phyloP scores from a whole-genome alignment of 2,797 vertebrate species.

The Pseudomugil gertrudae region DNA sequence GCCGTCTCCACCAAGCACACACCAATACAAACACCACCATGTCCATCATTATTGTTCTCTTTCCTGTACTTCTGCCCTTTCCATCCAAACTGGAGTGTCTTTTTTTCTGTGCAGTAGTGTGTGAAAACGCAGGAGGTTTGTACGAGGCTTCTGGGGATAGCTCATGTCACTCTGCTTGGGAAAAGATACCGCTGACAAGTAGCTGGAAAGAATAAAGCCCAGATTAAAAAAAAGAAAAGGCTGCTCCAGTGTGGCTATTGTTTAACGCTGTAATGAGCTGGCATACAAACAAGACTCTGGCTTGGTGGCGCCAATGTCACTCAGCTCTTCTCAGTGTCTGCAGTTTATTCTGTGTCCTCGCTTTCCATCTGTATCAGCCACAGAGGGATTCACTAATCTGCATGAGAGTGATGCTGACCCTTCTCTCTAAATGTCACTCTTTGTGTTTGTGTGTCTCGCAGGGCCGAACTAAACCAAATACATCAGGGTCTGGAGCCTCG shows the following conservation, averaged over 20 bases:
- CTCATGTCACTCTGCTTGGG: conserved; percentile 56
- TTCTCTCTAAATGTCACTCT: conserved; percentile 71
- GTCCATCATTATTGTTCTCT: conserved; percentile 42
- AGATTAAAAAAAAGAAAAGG: conserved; percentile 31
- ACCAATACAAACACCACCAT: conserved; percentile 16
- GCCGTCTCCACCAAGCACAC: conserved; percentile 32
- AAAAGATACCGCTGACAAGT: conserved; percentile 61
- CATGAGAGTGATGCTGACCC: conserved; percentile 58
- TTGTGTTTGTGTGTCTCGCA: conserved; percentile 53
- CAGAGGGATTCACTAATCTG: conserved; percentile 63
- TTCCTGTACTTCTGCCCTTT: conserved; percentile 23
- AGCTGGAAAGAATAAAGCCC: conserved; percentile 34
- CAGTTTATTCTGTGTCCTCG: conserved; percentile 35
- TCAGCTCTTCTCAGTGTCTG: conserved; percentile 36
- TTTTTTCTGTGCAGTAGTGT: conserved; percentile 48
- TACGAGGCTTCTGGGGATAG: conserved; percentile 50
- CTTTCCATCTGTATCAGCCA: conserved; percentile 31
- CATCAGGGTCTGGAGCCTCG: conserved; percentile 32
- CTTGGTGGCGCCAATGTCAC: conserved; percentile 38
- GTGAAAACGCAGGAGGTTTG: conserved; percentile 46
- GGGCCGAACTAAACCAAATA: conserved; percentile 49
- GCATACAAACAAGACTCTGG: conserved; percentile 27
- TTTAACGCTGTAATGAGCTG: conserved; percentile 61
- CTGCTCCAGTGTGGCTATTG: conserved; percentile 49
- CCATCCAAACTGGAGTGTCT: conserved; percentile 14